Percentiles rank a stretch among this genome's conserved stretches.
These are phyloP conservation scores for Cervus canadensis DNA, from an alignment of 2,113 vertebrate genomes.

Conservation along the genomic window DNA sequence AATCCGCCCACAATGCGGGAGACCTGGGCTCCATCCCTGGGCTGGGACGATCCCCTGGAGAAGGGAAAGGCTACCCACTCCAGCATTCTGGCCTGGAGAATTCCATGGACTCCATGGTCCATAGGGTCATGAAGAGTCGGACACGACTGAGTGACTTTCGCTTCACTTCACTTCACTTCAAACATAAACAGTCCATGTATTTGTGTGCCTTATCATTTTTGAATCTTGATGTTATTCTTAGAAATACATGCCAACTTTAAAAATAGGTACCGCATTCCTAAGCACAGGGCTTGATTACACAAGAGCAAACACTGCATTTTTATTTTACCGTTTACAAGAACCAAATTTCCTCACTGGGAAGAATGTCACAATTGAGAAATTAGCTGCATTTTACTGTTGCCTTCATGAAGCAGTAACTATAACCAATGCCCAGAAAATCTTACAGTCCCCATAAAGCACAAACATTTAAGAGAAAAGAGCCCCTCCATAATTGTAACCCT, in stretches of 20 bases:
- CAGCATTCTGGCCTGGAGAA: neutral
- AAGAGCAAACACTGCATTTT: slow-evolving; percentile 52
- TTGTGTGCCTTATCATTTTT: slow-evolving; percentile 63
- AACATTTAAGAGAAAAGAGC: neutral
- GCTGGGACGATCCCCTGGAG: neutral
- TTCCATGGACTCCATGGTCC: neutral
- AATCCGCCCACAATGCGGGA: neutral
- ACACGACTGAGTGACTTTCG: neutral
- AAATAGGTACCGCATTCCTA: slow-evolving; percentile 43
- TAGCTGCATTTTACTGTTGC: neutral
- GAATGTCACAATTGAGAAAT: slow-evolving; percentile 47
- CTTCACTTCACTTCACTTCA: neutral
- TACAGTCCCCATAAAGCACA: neutral
- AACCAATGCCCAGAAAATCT: neutral
- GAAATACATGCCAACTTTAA: slow-evolving; percentile 44
- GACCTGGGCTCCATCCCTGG: neutral
- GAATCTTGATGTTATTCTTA: slow-evolving; percentile 71
- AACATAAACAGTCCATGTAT: slow-evolving; percentile 57
- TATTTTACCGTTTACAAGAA: slow-evolving; percentile 54
- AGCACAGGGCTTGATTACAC: slow-evolving; percentile 22
- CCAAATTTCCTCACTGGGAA: slow-evolving; percentile 13
- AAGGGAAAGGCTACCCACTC: neutral
- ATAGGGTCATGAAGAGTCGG: neutral
- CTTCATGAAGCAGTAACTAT: neutral
- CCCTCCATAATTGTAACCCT: neutral